phyloP scores from a whole-genome alignment of 2,888 invertebrate genomes.

The Erebia epiphron region DNA sequence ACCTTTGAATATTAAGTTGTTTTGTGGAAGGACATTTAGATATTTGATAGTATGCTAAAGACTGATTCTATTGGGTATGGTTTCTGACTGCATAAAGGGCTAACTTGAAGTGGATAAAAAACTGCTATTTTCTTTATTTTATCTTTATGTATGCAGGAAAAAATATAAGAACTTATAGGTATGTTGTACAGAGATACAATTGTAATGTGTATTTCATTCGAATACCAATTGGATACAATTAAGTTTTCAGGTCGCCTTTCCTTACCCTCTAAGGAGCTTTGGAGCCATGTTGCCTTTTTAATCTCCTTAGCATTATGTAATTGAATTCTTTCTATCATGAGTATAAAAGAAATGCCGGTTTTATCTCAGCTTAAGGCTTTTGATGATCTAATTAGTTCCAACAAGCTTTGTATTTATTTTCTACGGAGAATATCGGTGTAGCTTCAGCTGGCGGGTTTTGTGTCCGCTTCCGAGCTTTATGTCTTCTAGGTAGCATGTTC shows the following conservation, averaged over 20 bases:
- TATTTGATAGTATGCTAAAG: too few species aligned
- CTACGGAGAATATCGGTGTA: constrained; percentile 31
- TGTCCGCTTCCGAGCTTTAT: constrained; percentile 8
- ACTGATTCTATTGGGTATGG: too few species aligned
- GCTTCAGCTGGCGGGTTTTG: constrained; percentile 17
- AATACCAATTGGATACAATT: constrained; percentile 20
- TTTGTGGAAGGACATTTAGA: too few species aligned
- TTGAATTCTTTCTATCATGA: constrained; percentile 77
- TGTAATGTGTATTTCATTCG: not conserved
- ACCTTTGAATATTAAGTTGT: too few species aligned
- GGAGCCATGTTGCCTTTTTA: constrained; percentile 64
- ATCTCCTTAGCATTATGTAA: constrained; percentile 76
- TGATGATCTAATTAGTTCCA: constrained; percentile 66
- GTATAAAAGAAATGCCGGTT: constrained; percentile 75
- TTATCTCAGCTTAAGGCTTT: constrained; percentile 67
- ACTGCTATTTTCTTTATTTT: too few species aligned
- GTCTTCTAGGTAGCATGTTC: constrained; percentile 2
- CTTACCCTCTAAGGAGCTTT: constrained; percentile 23
- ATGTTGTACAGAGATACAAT: not conserved
- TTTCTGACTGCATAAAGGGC: too few species aligned
- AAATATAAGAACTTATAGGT: too few species aligned
- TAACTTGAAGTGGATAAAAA: too few species aligned
- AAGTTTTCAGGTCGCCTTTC: constrained; percentile 25
- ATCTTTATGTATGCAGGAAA: too few species aligned
- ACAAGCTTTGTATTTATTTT: constrained; percentile 58